A percentile compares a stretch with the other conserved stretches of the same genome.
phyloP scores from a whole-genome alignment of 1,140 invertebrate species.

The Lepidurus couesii region DNA sequence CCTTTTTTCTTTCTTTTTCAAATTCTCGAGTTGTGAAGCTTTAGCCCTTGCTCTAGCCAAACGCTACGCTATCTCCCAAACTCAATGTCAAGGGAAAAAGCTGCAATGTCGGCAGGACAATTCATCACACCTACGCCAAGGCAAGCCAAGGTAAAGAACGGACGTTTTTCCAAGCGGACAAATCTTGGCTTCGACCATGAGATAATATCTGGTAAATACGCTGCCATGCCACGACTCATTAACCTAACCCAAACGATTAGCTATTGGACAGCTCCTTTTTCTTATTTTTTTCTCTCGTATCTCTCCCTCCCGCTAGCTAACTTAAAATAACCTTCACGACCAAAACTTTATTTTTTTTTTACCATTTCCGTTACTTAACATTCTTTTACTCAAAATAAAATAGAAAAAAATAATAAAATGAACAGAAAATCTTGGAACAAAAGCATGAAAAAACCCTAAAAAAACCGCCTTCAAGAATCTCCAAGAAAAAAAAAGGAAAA shows the following conservation, averaged over 20 bases:
- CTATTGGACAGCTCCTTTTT: background rate
- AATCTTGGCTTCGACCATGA: background rate
- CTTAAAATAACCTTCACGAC: background rate
- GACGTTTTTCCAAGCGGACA: conserved; percentile 9
- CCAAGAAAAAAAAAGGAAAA: too few relatives aligned
- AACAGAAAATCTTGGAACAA: background rate
- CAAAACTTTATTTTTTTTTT: background rate
- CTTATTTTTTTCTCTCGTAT: background rate
- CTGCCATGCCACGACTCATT: background rate
- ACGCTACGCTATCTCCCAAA: background rate
- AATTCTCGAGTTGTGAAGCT: background rate
- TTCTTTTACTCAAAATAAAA: background rate
- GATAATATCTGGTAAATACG: conserved; percentile 10
- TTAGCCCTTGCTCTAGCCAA: too few relatives aligned
- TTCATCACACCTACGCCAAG: conserved; percentile 3
- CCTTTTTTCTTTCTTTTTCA: background rate
- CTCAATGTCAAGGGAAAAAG: conserved; percentile 3
- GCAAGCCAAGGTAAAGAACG: background rate
- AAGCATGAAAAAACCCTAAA: too few relatives aligned
- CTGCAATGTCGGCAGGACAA: conserved; percentile 12
- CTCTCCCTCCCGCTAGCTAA: background rate
- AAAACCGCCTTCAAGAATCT: too few relatives aligned
- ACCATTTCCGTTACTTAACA: background rate
- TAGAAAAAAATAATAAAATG: background rate
- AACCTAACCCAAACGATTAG: background rate